These are phyloP conservation scores for Hydrophis major DNA, from an alignment of 2,797 vertebrate species.

Conservation along the genomic window DNA sequence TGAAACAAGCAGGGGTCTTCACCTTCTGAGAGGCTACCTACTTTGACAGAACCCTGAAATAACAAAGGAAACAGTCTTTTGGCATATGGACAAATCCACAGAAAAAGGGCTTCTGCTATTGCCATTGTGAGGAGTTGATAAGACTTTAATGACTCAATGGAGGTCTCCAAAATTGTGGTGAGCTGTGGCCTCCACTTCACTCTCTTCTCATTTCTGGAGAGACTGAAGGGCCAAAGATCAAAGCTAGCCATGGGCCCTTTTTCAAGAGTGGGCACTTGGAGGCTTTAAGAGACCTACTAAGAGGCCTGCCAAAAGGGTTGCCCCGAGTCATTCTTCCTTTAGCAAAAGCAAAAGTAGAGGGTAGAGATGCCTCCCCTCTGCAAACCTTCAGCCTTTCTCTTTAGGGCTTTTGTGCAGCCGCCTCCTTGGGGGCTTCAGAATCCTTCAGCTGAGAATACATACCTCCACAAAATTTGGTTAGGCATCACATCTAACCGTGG, in stretches of 20 bases:
- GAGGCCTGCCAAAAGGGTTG: neutral
- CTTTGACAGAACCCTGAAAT: neutral
- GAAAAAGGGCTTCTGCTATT: neutral
- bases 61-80: neutral
- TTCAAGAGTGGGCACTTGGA: neutral
- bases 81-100: neutral
- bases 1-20: neutral
- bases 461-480: neutral
- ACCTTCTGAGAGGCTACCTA: neutral
- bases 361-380: neutral
- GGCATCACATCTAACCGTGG: neutral
- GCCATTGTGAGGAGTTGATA: neutral
- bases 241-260: neutral
- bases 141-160: neutral
- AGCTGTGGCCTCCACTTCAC: neutral
- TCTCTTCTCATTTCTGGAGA: neutral
- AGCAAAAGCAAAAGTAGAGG: too few relatives aligned
- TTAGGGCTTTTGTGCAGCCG: neutral
- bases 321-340: too few relatives aligned
- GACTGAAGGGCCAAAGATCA: neutral
- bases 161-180: neutral
- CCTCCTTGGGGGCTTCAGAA: neutral
- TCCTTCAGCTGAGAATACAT: neutral
- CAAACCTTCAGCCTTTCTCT: neutral
- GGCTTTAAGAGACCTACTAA: neutral